Base-by-base conservation (phyloP, 30 jellyfish, hydroid and myxozoan species). In the Hydractinia symbiolongicarpus region DNA sequence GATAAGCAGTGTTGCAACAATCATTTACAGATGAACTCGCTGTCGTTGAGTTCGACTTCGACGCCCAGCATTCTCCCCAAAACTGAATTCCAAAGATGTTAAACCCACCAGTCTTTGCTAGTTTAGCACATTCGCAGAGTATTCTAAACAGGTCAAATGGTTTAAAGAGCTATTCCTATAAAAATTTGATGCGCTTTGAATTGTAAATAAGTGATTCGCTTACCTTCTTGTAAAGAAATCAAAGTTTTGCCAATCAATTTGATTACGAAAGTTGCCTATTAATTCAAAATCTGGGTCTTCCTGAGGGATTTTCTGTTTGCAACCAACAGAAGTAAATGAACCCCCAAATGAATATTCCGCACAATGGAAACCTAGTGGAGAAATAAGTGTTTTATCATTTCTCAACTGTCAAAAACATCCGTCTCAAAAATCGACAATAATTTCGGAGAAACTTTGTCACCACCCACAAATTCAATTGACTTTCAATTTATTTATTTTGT, bases 41-140 rank as follows among this genome's bases (percentile, higher is more conserved):
- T 54, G 9, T 53, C 15, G 72, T 8, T 8, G 81, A 9, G 14
- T 74, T 50, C 16, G 53, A 5, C 19, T 54, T 75, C 9, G 83
- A 51, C 53, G 76, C 83, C 83, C 83, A 75, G 30, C 83, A 75
- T 75, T 75, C 83, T n/a, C 83, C 83, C 55, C 60, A 75, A 16
- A 20, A 75, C 79, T 75, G 83, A 13, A 75, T 75, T 8, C 83
- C 83, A 75, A 49, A 75, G 40, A 13, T 13, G 4, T 44, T 44
- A 16, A 49, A 75, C 17, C 30, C 75, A 14, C 67, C 76, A 6
- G 16, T 30, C 5, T 54, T 75, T 44, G 83, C 83, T 75, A 13
- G 76, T 50, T 75, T 5, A 30, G 83, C 83, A 54, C 83, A 75
- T 49, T 54, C 53, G 30, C 83, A 75, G 17, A 56, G 44, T 44